Evolutionary conservation across 2,113 vertebrate genomes (phyloP), one percentile per base, ranked within the genome.

Genomic region (Pontoporia blainvillei): DNA sequence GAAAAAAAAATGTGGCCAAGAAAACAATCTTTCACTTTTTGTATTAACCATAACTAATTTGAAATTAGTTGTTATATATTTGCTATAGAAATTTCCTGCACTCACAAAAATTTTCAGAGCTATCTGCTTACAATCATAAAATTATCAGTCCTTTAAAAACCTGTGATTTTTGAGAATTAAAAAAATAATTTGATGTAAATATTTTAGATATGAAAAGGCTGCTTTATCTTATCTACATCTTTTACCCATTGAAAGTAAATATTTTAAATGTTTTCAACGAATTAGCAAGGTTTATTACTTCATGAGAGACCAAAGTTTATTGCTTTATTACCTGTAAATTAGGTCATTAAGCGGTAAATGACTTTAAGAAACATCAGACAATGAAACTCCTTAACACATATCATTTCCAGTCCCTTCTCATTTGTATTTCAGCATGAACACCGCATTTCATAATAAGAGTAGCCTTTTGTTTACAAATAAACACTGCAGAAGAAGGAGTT

Each of bases 231-330:
- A 67, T 18, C 49, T 83, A 31, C 12, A 49, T 31, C 64, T 73
- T 86, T 89, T 75, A 90, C 61, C n/a, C 54, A 87, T 0, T 75
- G 17, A 66, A 83, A 76, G 13, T 62, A 91, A 81, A 78, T n/a
- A 91, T 73, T 75, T 90, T 62, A 95, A 83, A 94, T 66, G 75
- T 76, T 90, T 96, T 92, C 49, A 95, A 44, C 69, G 27, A 88
- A 86, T 86, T 52, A 93, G 14, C 49, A 95, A 93, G 73, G 31
- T 79, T 62, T 79, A 94, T 83, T 92, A 85, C 13, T 83, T 83
- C 61, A 54, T 86, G 71, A 82, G 21, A 84, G 44, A 31, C 29
- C 44, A 85, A 59, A 87, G 14, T 86, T 94, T 75, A 91, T 29
- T 91, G 31, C 82, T 90, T 88, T 39, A 87, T 31, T 91, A 75